Evolutionary conservation across 2,888 invertebrate species (phyloP).

Genomic region (Poecilus cupreus): DNA sequence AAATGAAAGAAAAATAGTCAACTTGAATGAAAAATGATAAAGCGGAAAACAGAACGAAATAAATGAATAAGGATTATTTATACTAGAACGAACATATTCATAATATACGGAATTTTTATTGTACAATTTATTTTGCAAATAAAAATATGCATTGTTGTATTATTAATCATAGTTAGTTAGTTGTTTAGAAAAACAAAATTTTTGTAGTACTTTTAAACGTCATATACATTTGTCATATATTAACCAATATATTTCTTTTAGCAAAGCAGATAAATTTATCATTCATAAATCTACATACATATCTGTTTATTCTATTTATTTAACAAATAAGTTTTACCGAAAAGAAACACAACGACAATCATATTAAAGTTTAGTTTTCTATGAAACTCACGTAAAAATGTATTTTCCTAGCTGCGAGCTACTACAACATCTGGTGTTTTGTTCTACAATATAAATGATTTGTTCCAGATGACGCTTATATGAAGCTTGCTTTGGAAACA

Average conservation of each 20-base stretch:
- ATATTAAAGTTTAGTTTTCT: no score
- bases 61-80: no score
- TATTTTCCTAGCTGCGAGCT: no score
- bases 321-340: background rate
- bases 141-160: no score
- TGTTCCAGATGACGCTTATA: conserved; percentile 90
- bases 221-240: background rate
- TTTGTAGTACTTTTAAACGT: background rate
- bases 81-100: no score
- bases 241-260: background rate
- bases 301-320: conserved; percentile 1
- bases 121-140: no score
- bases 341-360: no score
- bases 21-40: background rate
- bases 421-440: background rate
- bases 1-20: background rate
- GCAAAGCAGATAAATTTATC: background rate
- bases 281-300: background rate
- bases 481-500: conserved; percentile 95
- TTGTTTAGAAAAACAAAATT: background rate
- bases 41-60: no score
- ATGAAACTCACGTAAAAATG: no score
- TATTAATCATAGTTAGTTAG: background rate
- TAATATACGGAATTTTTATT: no score
- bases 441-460: background rate